A percentile compares a stretch with the other conserved stretches of the same genome.
Conservation (phyloP, 2,797 vertebrate genomes). For the Macrochelys suwanniensis region DNA sequence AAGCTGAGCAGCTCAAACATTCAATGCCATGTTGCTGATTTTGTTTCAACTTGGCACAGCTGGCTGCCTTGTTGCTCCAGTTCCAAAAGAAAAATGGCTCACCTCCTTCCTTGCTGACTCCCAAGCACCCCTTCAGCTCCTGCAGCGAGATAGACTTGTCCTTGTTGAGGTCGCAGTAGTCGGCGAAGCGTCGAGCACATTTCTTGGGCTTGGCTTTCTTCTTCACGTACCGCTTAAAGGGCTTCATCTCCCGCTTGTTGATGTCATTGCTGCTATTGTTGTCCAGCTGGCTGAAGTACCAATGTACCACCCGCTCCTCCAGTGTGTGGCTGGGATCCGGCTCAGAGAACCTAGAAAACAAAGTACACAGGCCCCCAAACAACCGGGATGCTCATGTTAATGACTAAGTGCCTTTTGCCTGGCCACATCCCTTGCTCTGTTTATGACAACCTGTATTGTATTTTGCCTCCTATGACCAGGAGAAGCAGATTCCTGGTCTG, state of each 20-base stretch:
- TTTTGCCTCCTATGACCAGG: background rate
- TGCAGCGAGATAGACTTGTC: slow-evolving; percentile 95
- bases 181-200: slow-evolving; percentile 95
- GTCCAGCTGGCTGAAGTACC: slow-evolving; percentile 98
- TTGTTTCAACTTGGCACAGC: background rate
- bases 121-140: slow-evolving; percentile 97
- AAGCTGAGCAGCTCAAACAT: background rate
- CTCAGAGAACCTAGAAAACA: slow-evolving; percentile 90
- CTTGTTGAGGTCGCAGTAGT: slow-evolving; percentile 99
- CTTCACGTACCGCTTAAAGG: slow-evolving; percentile 97
- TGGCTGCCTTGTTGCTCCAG: background rate
- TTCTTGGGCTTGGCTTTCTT: slow-evolving; percentile 99
- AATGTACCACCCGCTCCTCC: slow-evolving; percentile 96
- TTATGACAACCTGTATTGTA: too few relatives aligned
- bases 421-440: background rate
- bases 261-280: slow-evolving; percentile 95
- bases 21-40: background rate
- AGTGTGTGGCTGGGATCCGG: slow-evolving; percentile 97
- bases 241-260: slow-evolving; percentile 97
- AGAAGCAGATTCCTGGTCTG: background rate
- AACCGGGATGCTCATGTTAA: slow-evolving; percentile 34
- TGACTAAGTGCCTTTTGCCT: background rate
- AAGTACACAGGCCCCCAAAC: slow-evolving; percentile 11
- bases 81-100: slow-evolving; percentile 46
- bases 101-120: slow-evolving; percentile 95